These are phyloP conservation scores for Promerops cafer DNA, from an alignment of 2,113 vertebrate species.

Conservation along the genomic window DNA sequence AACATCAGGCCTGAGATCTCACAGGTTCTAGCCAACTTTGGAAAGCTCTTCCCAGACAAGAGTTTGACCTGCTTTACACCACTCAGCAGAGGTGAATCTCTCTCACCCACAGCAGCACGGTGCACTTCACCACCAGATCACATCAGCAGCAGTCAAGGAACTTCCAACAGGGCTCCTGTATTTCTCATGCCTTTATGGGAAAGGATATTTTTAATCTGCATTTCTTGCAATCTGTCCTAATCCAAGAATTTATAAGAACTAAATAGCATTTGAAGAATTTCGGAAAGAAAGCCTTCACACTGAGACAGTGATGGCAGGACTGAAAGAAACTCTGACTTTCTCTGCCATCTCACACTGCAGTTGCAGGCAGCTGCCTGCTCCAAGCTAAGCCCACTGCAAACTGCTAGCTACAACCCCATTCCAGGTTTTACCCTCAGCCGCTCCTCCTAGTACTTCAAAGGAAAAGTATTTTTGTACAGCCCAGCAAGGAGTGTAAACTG, in stretches of 20 bases:
- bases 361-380: not conserved
- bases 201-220: not conserved
- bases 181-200: not conserved
- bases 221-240: not conserved
- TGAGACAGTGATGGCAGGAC: not conserved
- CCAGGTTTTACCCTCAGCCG: constrained; percentile 73
- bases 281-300: not conserved
- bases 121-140: not conserved
- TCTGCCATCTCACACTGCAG: not conserved
- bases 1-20: not conserved
- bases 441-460: constrained; percentile 76
- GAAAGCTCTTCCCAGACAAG: no score
- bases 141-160: not conserved
- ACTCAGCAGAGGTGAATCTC: not conserved
- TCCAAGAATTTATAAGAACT: not conserved
- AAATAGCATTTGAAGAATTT: not conserved
- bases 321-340: not conserved
- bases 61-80: not conserved
- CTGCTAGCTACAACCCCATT: not conserved
- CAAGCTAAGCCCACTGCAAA: not conserved
- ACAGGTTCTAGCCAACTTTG: not conserved
- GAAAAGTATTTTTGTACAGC: constrained; percentile 79
- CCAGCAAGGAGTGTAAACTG: constrained; percentile 77
- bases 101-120: not conserved
- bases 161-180: not conserved